Evolutionary conservation across 2,113 vertebrate genomes (phyloP).

Genomic region (Charadrius vociferus): DNA sequence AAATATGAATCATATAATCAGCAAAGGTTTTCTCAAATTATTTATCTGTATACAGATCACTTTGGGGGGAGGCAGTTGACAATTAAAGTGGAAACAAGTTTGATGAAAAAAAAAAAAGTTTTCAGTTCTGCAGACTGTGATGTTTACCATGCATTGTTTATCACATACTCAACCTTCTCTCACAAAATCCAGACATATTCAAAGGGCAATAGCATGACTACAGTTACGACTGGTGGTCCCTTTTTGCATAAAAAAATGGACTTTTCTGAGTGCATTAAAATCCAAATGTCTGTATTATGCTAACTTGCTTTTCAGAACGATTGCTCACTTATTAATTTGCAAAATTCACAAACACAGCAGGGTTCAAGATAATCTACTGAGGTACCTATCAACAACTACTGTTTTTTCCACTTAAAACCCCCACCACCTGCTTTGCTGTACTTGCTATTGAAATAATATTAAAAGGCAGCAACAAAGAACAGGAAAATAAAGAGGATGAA

Average conservation of each 20-base stretch:
- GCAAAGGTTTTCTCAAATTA: background rate
- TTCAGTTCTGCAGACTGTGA: background rate
- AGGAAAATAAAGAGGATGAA: background rate
- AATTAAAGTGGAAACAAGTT: background rate
- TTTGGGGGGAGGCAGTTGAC: background rate
- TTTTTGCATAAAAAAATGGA: background rate
- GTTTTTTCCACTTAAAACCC: background rate
- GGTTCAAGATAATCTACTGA: background rate
- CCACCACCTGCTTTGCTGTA: background rate
- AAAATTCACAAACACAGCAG: slow-evolving; percentile 18
- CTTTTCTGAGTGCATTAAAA: background rate
- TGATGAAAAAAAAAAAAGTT: background rate
- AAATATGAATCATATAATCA: background rate
- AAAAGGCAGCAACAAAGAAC: slow-evolving; percentile 5
- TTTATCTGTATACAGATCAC: background rate
- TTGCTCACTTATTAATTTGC: background rate
- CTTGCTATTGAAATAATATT: background rate
- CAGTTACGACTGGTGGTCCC: background rate
- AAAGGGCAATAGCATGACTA: background rate
- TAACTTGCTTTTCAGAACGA: slow-evolving; percentile 25
- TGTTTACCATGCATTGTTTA: background rate
- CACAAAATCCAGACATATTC: background rate
- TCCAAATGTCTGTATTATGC: background rate
- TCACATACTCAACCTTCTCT: background rate
- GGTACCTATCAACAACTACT: background rate